Base-by-base conservation (phyloP, 1,140 invertebrate genomes). In the Bombus difficillimus region DNA sequence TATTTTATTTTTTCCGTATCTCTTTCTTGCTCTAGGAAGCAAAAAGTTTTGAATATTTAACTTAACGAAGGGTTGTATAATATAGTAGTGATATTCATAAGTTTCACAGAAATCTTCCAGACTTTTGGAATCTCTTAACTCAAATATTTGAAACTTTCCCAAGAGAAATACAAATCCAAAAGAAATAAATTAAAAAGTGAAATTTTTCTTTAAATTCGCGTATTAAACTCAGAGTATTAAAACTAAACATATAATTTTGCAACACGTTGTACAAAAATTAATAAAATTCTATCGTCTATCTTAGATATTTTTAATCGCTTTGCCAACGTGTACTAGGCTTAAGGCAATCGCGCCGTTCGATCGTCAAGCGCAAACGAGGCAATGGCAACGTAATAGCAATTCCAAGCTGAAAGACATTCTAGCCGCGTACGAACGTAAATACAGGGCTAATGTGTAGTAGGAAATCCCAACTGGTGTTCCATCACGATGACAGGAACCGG, bases 381-480 rank as follows among this genome's bases (percentile, higher is more conserved):
- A 74, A 75, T 43, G 8, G 80, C 34, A 12, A 39, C 53, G n/a
- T 74, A 82, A 81, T 64, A 28, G 57, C 39, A 66, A 83, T 62
- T 81, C 28, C 68, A 72, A 28, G 39, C 59, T 28, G n/a, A 69
- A 85, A 12, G 47, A 71, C 41, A 83, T 83, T 87, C 22, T 43
- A 6, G 28, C 34, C 43, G 74, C 37, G 34, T 82, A 28, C 37
- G 39, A 64, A 53, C 72, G 76, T 41, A 88, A 86, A 83, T 88
- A 79, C 62, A 82, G 18, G 53, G 69, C 87, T 68, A 84, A 80
- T 87, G 68, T 13, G 64, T 47, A 73, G 39, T 53, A 69, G 80
- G 53, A 57, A 66, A 72, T 28, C 53, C 28, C 47, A 13, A 37
- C 10, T n/a, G 74, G 69, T 83, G 73, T 53, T 53, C 73, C 28